Base-by-base conservation (phyloP, 2,888 invertebrate genomes). In the Eristalis pertinax region DNA sequence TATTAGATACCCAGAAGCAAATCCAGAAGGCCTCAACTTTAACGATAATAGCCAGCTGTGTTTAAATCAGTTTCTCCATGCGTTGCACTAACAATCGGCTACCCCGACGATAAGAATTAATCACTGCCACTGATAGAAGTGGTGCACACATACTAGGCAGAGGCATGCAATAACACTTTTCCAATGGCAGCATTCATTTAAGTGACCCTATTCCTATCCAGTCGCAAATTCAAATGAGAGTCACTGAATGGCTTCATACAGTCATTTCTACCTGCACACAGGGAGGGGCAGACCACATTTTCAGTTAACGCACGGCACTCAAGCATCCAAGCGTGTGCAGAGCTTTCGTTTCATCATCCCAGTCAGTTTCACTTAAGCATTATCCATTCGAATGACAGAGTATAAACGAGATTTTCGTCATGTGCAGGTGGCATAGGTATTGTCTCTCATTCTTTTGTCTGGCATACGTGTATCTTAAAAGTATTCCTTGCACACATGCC, bases 341-440 rank as follows among this genome's bases (percentile, higher is more conserved):
- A 43, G 76, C 60, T 73, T 80, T 63, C 43, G 65, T 75, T 80
- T 60, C 64, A 38, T 70, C 64, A 41, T 74, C 24, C 65, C 60
- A 32, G 73, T 56, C 50, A 77, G 73, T 73, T 82, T 82, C 82
- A 82, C 82, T 85, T 85, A 32, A 74, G 69, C 76, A 77, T 85
- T 81, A 81, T 82, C 77, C 85, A 77, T 73, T 73, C 68, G 69
- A 73, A 85, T 85, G 85, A 85, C 64, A 81, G 72, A 82, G 81
- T 73, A 64, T 82, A 74, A 82, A 77, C 77, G 77, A 72, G 72
- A 77, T 81, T 81, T 81, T 76, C 62, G 63, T 76, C 72, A 60
- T 72, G 72, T 73, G 81, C 73, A 50, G 68, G 79, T 77, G 22
- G 70, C 38, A 13, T 24, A 43, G 50, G 69, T 67, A 80, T 80